Evolutionary conservation across 2,888 invertebrate species (phyloP).

Genomic region (Antitype chi): DNA sequence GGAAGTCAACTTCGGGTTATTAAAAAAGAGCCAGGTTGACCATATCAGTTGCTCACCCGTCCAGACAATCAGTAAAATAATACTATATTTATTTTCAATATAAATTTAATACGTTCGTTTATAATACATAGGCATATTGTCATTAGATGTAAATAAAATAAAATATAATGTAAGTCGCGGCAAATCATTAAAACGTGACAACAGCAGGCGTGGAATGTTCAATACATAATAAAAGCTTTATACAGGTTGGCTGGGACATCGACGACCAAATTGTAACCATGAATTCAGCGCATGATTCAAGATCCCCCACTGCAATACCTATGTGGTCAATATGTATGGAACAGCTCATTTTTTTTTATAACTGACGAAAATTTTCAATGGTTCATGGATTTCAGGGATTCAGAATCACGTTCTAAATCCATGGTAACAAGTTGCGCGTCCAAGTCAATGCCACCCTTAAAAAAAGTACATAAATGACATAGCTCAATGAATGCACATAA

Average conservation of each 20-base stretch:
- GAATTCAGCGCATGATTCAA: too few relatives aligned
- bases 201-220: slow-evolving; percentile 72
- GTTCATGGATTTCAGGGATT: too few relatives aligned
- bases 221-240: slow-evolving; percentile 38
- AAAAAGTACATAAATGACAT: slow-evolving; percentile 31
- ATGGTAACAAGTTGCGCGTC: too few relatives aligned
- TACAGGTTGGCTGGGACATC: background rate
- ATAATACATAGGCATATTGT: slow-evolving; percentile 81
- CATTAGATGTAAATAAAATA: slow-evolving; percentile 74
- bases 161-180: slow-evolving; percentile 63
- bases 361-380: too few relatives aligned
- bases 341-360: too few relatives aligned
- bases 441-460: background rate
- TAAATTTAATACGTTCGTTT: slow-evolving; percentile 73
- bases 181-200: slow-evolving; percentile 70
- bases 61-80: slow-evolving; percentile 13
- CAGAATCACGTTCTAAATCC: too few relatives aligned
- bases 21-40: background rate
- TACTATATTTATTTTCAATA: slow-evolving; percentile 59
- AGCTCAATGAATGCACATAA: slow-evolving; percentile 29
- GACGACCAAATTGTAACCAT: too few relatives aligned
- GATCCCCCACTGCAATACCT: too few relatives aligned
- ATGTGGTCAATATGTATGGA: too few relatives aligned
- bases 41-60: background rate
- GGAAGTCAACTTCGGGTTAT: background rate